Conservation (phyloP, 2,113 vertebrate species). For the Sphyrna mokarran region DNA sequence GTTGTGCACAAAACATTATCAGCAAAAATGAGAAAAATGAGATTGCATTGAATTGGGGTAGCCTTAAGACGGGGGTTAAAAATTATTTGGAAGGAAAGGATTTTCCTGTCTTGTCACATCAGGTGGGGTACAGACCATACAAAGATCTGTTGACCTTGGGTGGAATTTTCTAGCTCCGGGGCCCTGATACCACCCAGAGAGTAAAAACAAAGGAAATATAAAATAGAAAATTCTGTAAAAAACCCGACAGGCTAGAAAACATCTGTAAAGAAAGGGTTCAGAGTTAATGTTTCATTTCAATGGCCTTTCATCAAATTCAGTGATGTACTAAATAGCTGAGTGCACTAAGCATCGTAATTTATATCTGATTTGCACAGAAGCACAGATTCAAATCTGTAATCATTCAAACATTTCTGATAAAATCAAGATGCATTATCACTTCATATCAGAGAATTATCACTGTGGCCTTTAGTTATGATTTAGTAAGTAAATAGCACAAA, state of each 20-base stretch:
- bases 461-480: not conserved
- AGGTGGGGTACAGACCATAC: too few species aligned
- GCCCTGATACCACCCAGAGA: not conserved
- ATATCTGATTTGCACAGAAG: not conserved
- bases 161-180: too few species aligned
- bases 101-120: too few species aligned
- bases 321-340: not conserved
- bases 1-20: not conserved
- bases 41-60: not conserved
- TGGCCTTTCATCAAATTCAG: not conserved
- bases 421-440: not conserved
- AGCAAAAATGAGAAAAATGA: not conserved
- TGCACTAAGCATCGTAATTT: not conserved
- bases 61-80: not conserved
- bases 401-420: not conserved
- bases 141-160: too few species aligned
- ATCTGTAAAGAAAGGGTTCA: not conserved
- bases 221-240: not conserved
- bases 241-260: not conserved
- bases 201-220: not conserved
- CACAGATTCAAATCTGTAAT: not conserved
- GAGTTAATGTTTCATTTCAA: not conserved
- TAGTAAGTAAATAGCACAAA: not conserved
- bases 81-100: not conserved
- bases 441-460: not conserved